phyloP scores from a whole-genome alignment of 2,888 invertebrate genomes.

The Orthonychiurus folsomi region DNA sequence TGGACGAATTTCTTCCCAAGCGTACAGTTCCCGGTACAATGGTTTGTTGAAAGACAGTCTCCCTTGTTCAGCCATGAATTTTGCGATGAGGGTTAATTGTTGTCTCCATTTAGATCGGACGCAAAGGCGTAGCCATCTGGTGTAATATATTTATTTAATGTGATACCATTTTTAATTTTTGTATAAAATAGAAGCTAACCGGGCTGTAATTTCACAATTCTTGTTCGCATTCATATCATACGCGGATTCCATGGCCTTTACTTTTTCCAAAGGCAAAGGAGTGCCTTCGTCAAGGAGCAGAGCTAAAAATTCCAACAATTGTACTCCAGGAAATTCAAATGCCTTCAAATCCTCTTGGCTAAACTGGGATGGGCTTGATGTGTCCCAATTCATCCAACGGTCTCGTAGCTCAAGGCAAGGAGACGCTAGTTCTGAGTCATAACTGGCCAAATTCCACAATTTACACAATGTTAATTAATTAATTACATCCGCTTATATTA shows the following conservation, averaged over 20 bases:
- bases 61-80: constrained; percentile 73
- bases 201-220: constrained; percentile 64
- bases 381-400: constrained; percentile 50
- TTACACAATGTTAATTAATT: no score
- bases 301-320: constrained; percentile 60
- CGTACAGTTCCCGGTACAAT: constrained; percentile 70
- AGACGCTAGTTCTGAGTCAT: constrained; percentile 58
- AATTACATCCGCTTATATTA: neutral
- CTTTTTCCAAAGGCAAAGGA: constrained; percentile 51
- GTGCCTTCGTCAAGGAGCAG: constrained; percentile 53
- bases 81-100: constrained; percentile 58
- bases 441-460: constrained; percentile 45
- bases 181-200: no score
- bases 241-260: constrained; percentile 54
- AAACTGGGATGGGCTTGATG: constrained; percentile 46
- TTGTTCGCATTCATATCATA: constrained; percentile 58
- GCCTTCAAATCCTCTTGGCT: constrained; percentile 49
- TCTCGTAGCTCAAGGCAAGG: constrained; percentile 53
- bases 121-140: constrained; percentile 67
- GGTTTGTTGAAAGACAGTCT: constrained; percentile 87
- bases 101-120: constrained; percentile 62
- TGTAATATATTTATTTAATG: constrained; percentile 25
- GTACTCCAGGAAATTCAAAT: constrained; percentile 52
- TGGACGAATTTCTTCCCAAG: constrained; percentile 63
- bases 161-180: neutral